Base-by-base conservation (phyloP, 2,797 vertebrate species). In the Gallinago solitaria region DNA sequence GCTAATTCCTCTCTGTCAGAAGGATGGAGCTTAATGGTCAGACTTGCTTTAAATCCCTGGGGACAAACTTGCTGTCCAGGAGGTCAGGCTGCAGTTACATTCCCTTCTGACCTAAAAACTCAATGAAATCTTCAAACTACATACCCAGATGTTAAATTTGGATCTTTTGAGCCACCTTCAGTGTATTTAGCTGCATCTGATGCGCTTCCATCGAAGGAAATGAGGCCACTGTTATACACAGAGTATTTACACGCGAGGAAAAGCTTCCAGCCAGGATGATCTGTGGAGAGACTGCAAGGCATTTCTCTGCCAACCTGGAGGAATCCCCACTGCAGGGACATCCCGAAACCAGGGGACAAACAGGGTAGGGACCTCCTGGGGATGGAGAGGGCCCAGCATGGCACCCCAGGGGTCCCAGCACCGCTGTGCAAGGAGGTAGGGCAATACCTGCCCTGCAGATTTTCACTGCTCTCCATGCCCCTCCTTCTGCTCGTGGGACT, bases 221-320 rank as follows among this genome's bases (percentile, higher is more conserved):
- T 1, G 69, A 90, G 88, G 71, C 81, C 70, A 39, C 50, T 74
- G 56, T 79, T 94, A 32, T 43, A 83, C 78, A 79, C 64, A 3
- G 3, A 47, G 41, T 94, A 79, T 93, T 95, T 93, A 79, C 71
- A 70, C 35, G 77, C 0, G 1, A 83, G 78, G 71, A 79, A 74
- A 68, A 92, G 57, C 86, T 87, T 87, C 71, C 88, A 95, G 86
- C 47, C 78, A 84, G 87, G 27, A 61, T 68, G 83, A 93, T 60
- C 78, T 92, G 19, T 77, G 80, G 77, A 51, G 70, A 87, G 64
- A 68, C 59, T 71, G 81, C 39, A 83, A 12, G 47, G 57, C 60
- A 64, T 84, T 94, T 90, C 77, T 69, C 81, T 67, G 85, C 51
- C 70, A 60, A 6, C 0, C 3, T 32, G 75, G 50, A 94, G 86